phyloP scores from a whole-genome alignment of 2,888 invertebrate species.

The Napeogenes inachia region DNA sequence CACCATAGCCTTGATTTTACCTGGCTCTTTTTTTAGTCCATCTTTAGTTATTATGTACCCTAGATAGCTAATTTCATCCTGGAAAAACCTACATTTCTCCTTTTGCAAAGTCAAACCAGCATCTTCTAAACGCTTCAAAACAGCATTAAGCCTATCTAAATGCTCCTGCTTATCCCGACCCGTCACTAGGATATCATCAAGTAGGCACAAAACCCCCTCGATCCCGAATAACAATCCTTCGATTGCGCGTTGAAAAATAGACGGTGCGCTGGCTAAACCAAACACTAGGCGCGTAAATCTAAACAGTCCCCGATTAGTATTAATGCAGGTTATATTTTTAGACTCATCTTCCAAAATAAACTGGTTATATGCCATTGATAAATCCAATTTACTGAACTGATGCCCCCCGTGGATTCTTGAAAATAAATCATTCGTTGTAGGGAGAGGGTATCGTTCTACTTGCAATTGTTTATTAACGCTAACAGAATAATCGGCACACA shows the following conservation, averaged over 20 bases:
- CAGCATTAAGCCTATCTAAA: conserved; percentile 21
- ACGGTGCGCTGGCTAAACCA: not conserved
- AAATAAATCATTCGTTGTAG: conserved; percentile 27
- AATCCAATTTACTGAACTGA: conserved; percentile 15
- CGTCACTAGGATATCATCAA: conserved; percentile 26
- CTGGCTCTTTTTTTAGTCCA: conserved; percentile 27
- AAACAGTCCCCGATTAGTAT: no score
- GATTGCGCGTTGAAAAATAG: not conserved
- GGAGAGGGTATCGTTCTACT: conserved; percentile 32
- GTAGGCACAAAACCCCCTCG: conserved; percentile 22
- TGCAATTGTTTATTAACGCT: conserved; percentile 32
- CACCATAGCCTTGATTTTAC: conserved; percentile 27
- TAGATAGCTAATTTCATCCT: conserved; percentile 27
- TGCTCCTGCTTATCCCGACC: conserved; percentile 12
- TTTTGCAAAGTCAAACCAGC: no score
- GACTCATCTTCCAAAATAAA: conserved; percentile 19
- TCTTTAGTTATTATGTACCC: conserved; percentile 26
- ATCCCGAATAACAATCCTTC: conserved; percentile 17
- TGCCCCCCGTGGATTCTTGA: conserved; percentile 28
- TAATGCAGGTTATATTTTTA: conserved; percentile 22
- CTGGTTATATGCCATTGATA: conserved; percentile 31
- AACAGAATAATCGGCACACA: conserved; percentile 29
- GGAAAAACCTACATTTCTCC: conserved; percentile 27
- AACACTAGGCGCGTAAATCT: no score
- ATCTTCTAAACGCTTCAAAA: conserved; percentile 25